These are phyloP conservation scores for mouse (Mus musculus) DNA, from an alignment of 2,113 vertebrate species.

Conservation along the genomic window GRCm39 chr9:77857501-77858000, in stretches of 20 bases:
- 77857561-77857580: not conserved
- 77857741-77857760: not conserved
- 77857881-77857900: not conserved
- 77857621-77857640: not conserved
- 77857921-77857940: not conserved
- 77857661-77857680: not conserved
- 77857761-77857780: no score
- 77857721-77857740: not conserved
- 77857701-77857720: not conserved
- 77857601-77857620: not conserved
- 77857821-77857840: not conserved
- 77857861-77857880: not conserved
- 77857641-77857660: not conserved
- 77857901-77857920: not conserved
- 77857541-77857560: not conserved
- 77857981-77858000: not conserved
- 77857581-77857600: not conserved
- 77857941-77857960: not conserved
- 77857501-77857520: not conserved
- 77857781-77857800: not conserved
- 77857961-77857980: not conserved
- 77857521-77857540: not conserved
- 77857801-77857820: not conserved
- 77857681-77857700: not conserved
- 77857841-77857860: not conserved